phyloP scores from a whole-genome alignment of 2,113 vertebrate genomes.

The Barbus barbus region DNA sequence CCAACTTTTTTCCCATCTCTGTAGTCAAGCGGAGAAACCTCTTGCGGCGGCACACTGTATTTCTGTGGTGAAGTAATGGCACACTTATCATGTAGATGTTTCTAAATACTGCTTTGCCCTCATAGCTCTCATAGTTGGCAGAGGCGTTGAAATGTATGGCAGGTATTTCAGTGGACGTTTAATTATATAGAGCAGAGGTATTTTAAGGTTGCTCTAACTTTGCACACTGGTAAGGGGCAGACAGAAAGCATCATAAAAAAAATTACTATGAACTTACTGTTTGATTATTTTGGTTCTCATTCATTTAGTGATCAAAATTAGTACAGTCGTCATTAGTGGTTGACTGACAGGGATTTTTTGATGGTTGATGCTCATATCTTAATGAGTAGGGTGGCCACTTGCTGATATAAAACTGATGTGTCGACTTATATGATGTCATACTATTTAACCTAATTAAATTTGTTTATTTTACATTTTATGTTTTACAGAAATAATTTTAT shows the following conservation, averaged over 20 bases:
- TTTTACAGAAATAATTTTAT: too few species aligned
- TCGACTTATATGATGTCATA: too few species aligned
- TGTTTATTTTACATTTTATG: too few species aligned
- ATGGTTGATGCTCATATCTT: neutral
- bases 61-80: conserved; percentile 66
- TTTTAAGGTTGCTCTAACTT: neutral
- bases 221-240: neutral
- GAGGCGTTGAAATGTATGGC: conserved; percentile 48
- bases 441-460: too few species aligned
- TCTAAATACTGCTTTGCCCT: conserved; percentile 53
- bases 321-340: neutral
- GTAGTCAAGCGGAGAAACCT: conserved; percentile 40
- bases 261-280: neutral
- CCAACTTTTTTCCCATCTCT: conserved; percentile 13
- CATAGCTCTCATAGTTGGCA: conserved; percentile 52
- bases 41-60: conserved; percentile 56
- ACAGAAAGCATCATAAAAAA: conserved; percentile 12
- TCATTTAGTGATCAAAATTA: neutral
- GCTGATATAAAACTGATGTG: too few species aligned
- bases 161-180: conserved; percentile 39
- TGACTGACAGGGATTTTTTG: neutral
- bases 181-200: conserved; percentile 34
- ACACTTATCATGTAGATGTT: conserved; percentile 38
- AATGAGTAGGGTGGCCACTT: too few species aligned
- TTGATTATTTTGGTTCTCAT: neutral